Base-by-base conservation (phyloP, 2,113 vertebrate species). In the Platysternon megacephalum region DNA sequence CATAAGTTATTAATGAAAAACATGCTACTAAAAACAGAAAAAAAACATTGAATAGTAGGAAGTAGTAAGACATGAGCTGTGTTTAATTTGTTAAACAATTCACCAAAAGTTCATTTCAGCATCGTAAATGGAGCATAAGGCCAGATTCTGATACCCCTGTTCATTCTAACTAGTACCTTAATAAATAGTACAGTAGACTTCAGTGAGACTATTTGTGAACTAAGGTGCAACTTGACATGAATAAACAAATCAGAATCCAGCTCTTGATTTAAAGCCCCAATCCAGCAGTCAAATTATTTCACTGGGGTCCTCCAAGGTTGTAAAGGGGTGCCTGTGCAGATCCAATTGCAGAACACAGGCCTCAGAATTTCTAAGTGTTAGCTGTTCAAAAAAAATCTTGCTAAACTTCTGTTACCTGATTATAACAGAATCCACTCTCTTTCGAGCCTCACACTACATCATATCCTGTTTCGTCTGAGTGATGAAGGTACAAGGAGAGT, bases 291-390 rank as follows among this genome's bases (percentile, higher is more conserved):
- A 26, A 55, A 55, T 22, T 2, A 29, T 84, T 89, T 13, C 90
- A 84, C 3, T 1, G 2, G 2, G 1, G 2, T 56, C 55, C 11
- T 28, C 55, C 55, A 56, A 56, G 11, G 55, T 56, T 56, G 55
- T 56, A 56, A 56, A 56, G 55, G 11, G 26, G 7, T 56, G 55
- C 55, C 26, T 28, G 11, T 28, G 55, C 55, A 56, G 55, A 56
- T 56, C 55, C 55, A 56, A 12, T 28, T 56, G 55, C 26, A 11
- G 26, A 26, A 28, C 26, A 56, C 55, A 29, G 26, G 24, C 26
- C 11, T 56, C 55, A 56, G 3, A 2, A 82, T 2, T 86, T 83
- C 9, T 0, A 2, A 28, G 19, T 26, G 65, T 2, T 2, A 0
- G 17, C 2, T 56, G 9, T 21, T 24, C 32, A 10, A 44, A 44